Evolutionary conservation across 2,888 invertebrate genomes (phyloP).

Genomic region (Calliphora vomitoria): DNA sequence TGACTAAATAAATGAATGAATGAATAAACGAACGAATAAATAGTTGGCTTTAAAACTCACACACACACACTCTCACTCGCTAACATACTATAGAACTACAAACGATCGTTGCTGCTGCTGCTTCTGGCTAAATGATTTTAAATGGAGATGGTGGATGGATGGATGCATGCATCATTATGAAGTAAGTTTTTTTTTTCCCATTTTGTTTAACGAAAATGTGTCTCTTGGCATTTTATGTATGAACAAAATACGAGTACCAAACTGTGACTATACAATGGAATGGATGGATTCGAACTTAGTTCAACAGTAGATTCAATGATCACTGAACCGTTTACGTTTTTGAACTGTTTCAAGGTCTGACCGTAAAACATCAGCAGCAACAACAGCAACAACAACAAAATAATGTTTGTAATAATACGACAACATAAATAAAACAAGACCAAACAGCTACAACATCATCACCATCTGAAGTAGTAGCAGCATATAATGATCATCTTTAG

Average conservation of each 20-base stretch:
- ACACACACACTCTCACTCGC: conserved; percentile 42
- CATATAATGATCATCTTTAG: conserved; percentile 54
- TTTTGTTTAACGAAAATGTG: conserved; percentile 52
- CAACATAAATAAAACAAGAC: conserved; percentile 43
- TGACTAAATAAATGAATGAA: conserved; percentile 60
- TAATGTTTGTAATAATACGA: conserved; percentile 2
- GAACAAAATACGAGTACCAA: conserved; percentile 35
- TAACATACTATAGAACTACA: conserved; percentile 14
- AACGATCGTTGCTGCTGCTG: conserved; percentile 15
- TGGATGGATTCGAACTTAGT: conserved; percentile 72
- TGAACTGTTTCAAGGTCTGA: conserved; percentile 85
- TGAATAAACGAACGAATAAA: conserved; percentile 43
- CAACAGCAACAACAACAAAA: conserved; percentile 24
- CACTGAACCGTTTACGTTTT: conserved; percentile 85
- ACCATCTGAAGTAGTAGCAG: conserved; percentile 40
- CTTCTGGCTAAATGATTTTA: conserved; percentile 49
- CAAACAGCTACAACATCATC: conserved; percentile 37
- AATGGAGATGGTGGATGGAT: conserved; percentile 54
- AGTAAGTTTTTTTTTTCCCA: conserved; percentile 29
- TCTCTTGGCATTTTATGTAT: conserved; percentile 56
- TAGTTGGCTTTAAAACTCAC: conserved; percentile 38
- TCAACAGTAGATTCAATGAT: conserved; percentile 81
- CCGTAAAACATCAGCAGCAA: conserved; percentile 34
- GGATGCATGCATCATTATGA: conserved; percentile 48
- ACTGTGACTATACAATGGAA: conserved; percentile 51